Conservation (phyloP, 2,797 vertebrate species). For the Uromys caudimaculatus region DNA sequence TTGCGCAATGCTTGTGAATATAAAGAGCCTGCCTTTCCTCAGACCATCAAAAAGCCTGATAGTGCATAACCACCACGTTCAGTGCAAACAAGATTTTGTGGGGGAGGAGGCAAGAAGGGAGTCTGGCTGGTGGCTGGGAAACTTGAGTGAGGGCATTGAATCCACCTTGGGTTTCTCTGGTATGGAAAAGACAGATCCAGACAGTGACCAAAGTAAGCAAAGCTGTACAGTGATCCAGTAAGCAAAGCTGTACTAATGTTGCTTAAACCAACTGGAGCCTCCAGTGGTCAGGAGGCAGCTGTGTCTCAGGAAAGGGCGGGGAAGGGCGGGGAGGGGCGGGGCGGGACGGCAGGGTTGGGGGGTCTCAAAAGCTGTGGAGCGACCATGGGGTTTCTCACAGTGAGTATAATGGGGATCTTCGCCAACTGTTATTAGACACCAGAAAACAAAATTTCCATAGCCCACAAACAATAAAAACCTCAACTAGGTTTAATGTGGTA, state of each 20-base stretch:
- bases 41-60: not conserved
- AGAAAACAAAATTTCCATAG: constrained; percentile 49
- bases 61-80: not conserved
- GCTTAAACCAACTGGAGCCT: too few relatives aligned
- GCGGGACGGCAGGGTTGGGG: not conserved
- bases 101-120: not conserved
- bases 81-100: not conserved
- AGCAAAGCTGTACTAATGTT: not conserved
- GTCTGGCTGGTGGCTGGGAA: not conserved
- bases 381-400: not conserved
- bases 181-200: not conserved
- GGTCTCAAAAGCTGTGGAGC: not conserved
- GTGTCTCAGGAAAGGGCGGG: not conserved
- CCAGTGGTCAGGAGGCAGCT: not conserved
- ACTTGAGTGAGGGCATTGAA: not conserved
- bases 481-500: not conserved
- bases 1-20: not conserved
- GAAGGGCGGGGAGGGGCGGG: too few relatives aligned
- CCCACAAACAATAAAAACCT: constrained; percentile 59
- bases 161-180: not conserved
- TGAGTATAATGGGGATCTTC: not conserved
- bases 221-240: not conserved
- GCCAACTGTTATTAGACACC: constrained; percentile 5
- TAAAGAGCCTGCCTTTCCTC: not conserved
- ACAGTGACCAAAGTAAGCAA: too few relatives aligned